phyloP scores from a whole-genome alignment of 2,888 invertebrate genomes.

The Megaustenia siamemsis region DNA sequence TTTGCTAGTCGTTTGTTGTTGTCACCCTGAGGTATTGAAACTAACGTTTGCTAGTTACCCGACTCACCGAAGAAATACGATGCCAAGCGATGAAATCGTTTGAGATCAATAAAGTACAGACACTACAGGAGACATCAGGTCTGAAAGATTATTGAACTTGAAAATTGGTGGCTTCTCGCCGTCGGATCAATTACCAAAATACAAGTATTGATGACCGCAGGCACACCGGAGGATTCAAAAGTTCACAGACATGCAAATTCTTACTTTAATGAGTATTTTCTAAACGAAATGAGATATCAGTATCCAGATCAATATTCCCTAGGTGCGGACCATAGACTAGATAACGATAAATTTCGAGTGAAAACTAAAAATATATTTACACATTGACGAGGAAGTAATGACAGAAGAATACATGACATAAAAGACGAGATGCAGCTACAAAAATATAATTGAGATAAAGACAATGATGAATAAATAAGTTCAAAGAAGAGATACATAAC shows the following conservation, averaged over 20 bases:
- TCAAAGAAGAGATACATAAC: too few relatives aligned
- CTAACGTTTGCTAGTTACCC: background rate
- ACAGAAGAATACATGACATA: too few relatives aligned
- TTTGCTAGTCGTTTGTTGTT: background rate
- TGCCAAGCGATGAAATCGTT: background rate
- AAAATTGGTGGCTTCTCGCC: slow-evolving; percentile 11
- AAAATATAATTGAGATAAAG: too few relatives aligned
- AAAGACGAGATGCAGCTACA: too few relatives aligned
- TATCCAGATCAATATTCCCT: too few relatives aligned
- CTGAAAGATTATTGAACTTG: slow-evolving; percentile 10
- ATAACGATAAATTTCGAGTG: too few relatives aligned
- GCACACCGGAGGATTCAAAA: background rate
- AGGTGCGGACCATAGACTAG: too few relatives aligned
- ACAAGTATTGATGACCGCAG: background rate
- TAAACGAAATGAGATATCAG: too few relatives aligned
- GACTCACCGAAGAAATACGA: background rate
- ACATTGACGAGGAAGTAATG: too few relatives aligned
- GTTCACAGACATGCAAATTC: background rate
- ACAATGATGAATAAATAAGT: too few relatives aligned
- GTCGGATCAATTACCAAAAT: background rate
- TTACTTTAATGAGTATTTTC: background rate
- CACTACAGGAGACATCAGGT: slow-evolving; percentile 1
- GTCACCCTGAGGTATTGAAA: background rate
- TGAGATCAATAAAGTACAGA: background rate
- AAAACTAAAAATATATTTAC: too few relatives aligned